Evolutionary conservation across 2,797 vertebrate species (phyloP), one percentile per base, ranked within the genome.

Genomic region (Naso thynnoides): DNA sequence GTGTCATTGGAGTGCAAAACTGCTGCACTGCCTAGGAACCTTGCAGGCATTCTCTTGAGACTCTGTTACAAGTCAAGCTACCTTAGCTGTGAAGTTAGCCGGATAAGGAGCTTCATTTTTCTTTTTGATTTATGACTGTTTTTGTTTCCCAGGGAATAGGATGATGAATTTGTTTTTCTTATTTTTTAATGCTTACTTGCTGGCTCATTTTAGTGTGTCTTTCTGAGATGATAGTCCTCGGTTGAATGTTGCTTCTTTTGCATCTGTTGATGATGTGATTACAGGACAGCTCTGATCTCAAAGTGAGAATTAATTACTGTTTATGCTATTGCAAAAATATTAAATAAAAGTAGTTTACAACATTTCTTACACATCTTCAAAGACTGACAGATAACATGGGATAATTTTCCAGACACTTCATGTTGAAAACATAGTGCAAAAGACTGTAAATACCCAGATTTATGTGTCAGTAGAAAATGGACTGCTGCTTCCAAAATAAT

Each of bases 81-180:
- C 88, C 91, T 93, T 91, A 93, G 89, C 90, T 82, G 82, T 89
- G 89, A 94, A 93, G 94, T 94, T 93, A 90, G 90, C 91, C 88
- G 90, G 91, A 94, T 93, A 92, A 94, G 91, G 79, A 31, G 74
- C 72, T 87, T 93, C 91, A 89, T 94, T 93, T 90, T 93, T 94
- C 91, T 91, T 76, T 81, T 79, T 94, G 92, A 94, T 93, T 94
- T 92, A 94, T 94, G 89, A 84, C 87, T 90, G 88, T 90, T 93
- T 93, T 91, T 91, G 82, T 93, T 93, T 93, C 79, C 78, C 71
- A 48, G 70, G 86, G 86, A 90, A 88, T 73, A 69, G 83, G 65
- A 90, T 92, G 90, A 93, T 94, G 77, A 92, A 93, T 93, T 90
- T 92, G 89, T 90, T 90, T 93, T 88, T 70, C 76, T 60, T 73